Base-by-base conservation (phyloP, 2,888 invertebrate genomes). In the Pandemis corylana region DNA sequence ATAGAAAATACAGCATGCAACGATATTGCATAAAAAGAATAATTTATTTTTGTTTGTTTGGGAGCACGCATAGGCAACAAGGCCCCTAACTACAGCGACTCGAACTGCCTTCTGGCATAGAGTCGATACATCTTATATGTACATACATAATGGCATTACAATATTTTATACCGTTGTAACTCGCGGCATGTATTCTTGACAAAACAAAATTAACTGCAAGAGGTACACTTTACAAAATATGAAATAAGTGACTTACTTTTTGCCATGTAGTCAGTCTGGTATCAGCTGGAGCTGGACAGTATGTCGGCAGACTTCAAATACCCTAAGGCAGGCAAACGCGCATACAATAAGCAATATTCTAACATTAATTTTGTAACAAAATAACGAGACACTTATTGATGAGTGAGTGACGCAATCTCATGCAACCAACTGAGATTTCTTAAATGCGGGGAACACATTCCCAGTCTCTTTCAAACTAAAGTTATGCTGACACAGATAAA, bases 321-420 rank as follows among this genome's bases (percentile, higher is more conserved):
- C 63, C 71, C 51, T 68, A 56, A 73, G 64, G 64, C 68, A 71
- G 71, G 63, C 71, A 36, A 49, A 41, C 69, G 49, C 49, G 67
- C 59, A 41, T 71, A 74, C 61, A 71, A 63, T 76, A 76, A 77
- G 77, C 77, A 77, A 75, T 68, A 73, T 71, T 71, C 77, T 77
- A 77, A 77, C 75, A 75, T 75, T 71, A 62, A 76, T 74, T 68
- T 71, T 69, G 68, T 66, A 49, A 72, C 67, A 71, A 71, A 71
- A 71, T 63, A 71, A 71, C 28, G 64, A 62, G 64, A 71, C 51
- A 72, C 59, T 65, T 1, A 28, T n/a, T n/a, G 51, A 51, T 6
- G 7, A 56, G 9, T 7, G 28, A 28, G 20, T 56, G 10, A 9
- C 15, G 10, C 28, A n/a, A 7, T 28, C 59, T 59, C 59, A 28